phyloP scores from a whole-genome alignment of 2,888 invertebrate species.

The Acrobasis consociella region DNA sequence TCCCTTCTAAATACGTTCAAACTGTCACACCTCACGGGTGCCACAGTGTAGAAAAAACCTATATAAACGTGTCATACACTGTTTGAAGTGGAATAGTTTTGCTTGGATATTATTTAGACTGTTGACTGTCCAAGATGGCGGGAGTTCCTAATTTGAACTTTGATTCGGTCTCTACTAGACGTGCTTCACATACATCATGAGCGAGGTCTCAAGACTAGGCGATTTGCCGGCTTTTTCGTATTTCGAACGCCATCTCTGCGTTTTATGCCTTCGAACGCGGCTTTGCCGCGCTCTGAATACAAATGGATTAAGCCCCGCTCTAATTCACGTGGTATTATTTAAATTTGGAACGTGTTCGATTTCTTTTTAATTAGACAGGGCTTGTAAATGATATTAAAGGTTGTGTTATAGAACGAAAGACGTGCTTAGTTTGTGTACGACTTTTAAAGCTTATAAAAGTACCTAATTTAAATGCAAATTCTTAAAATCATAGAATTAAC shows the following conservation, averaged over 20 bases:
- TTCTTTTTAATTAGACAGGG: conserved; percentile 50
- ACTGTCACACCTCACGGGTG: conserved; percentile 37
- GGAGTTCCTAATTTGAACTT: conserved; percentile 63
- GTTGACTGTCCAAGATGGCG: conserved; percentile 58
- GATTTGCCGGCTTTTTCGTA: conserved; percentile 78
- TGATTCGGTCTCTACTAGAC: conserved; percentile 53
- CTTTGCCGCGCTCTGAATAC: conserved; percentile 62
- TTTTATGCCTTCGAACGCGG: conserved; percentile 63
- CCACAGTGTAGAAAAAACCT: conserved; percentile 43
- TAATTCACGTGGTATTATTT: conserved; percentile 48
- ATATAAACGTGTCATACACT: conserved; percentile 11
- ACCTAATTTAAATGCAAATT: conserved; percentile 1
- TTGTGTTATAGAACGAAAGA: conserved; percentile 17
- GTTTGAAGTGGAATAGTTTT: conserved; percentile 19
- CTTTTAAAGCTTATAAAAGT: background rate
- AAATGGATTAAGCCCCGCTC: conserved; percentile 59
- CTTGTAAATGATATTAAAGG: conserved; percentile 20
- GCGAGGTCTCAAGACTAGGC: conserved; percentile 79
- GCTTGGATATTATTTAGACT: conserved; percentile 40
- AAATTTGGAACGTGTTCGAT: conserved; percentile 57
- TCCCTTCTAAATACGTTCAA: conserved; percentile 55
- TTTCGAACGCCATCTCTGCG: conserved; percentile 61
- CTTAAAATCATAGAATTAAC: background rate
- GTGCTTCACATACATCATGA: conserved; percentile 79
- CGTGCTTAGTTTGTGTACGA: conserved; percentile 13